phyloP scores from a whole-genome alignment of 2,888 invertebrate genomes.

The Ophioninae sp. region DNA sequence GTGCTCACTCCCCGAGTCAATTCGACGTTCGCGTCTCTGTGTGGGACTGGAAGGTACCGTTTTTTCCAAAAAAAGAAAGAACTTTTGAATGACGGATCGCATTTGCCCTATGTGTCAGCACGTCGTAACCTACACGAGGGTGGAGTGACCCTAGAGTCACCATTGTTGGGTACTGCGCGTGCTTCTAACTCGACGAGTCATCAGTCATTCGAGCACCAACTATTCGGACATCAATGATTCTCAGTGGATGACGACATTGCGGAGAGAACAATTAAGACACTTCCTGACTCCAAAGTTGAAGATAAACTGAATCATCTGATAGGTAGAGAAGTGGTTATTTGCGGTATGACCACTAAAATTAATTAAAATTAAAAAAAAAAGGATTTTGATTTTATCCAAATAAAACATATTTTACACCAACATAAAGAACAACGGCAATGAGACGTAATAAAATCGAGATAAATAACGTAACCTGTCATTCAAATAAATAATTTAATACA shows the following conservation, averaged over 20 bases:
- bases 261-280: neutral
- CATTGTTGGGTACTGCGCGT: constrained; percentile 44
- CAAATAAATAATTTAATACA: neutral
- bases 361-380: neutral
- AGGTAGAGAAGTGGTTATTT: neutral
- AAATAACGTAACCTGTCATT: too few relatives aligned
- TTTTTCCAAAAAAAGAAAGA: constrained; percentile 50
- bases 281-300: neutral
- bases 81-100: constrained; percentile 73
- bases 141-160: constrained; percentile 24
- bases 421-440: neutral
- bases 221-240: constrained; percentile 60
- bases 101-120: constrained; percentile 71
- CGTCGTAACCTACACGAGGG: constrained; percentile 62
- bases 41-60: constrained; percentile 19
- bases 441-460: too few relatives aligned
- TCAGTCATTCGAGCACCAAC: constrained; percentile 74
- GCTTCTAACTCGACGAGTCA: constrained; percentile 70
- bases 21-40: constrained; percentile 12
- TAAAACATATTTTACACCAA: neutral
- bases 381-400: neutral
- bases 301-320: neutral
- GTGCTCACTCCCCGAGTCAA: constrained; percentile 21
- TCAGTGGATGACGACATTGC: neutral
- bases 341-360: neutral